Evolutionary conservation across 1,140 invertebrate species (phyloP), one percentile per base, ranked within the genome.

Genomic region (Caenorhabditis latens): DNA sequence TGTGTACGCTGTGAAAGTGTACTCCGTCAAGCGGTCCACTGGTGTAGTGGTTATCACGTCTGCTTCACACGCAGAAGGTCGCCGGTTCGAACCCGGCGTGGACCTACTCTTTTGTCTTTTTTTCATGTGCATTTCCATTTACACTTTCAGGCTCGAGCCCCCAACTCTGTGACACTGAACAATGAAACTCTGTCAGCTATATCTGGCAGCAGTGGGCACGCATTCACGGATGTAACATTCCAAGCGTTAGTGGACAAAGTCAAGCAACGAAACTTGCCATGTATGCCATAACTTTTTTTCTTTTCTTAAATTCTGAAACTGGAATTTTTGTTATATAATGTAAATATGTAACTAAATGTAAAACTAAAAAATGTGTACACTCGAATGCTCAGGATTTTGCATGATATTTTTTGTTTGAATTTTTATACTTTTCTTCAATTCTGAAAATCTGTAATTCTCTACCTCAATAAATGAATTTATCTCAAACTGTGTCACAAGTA

Each of bases 131-230:
- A 19, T 21, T 32, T 24, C n/a, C n/a, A n/a, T n/a, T n/a, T n/a
- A n/a, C n/a, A 11, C 4, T 87, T 91, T 63, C 61, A 91, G 90
- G 86, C 85, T n/a, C 71, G 75, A 8, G 43, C 84, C 14, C 71
- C 87, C 7, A 85, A 91, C 32, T 83, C 86, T 8, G 88, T 90
- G 3, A 90, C 90, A 50, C 24, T 91, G 50, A 90, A 91, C 71
- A 53, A 86, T 24, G 55, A 84, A 43, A 91, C 86, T 13, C 83
- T 91, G 83, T 89, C 91, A 14, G 71, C 86, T 5, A 89, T 91
- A 43, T 88, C 84, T 40, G 57, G 63, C 42, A 86, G 87, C 63
- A 24, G 32, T 13, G 48, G 32, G 5, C 87, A 90, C 24, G 24
- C 65, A 14, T 90, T 85, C 82, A 86, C 88, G 21, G 89, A 90